A percentile compares a stretch with the other conserved stretches of the same genome.
These are phyloP conservation scores for Opisthograptis luteolata DNA, from an alignment of 2,888 invertebrate species.

Conservation along the genomic window DNA sequence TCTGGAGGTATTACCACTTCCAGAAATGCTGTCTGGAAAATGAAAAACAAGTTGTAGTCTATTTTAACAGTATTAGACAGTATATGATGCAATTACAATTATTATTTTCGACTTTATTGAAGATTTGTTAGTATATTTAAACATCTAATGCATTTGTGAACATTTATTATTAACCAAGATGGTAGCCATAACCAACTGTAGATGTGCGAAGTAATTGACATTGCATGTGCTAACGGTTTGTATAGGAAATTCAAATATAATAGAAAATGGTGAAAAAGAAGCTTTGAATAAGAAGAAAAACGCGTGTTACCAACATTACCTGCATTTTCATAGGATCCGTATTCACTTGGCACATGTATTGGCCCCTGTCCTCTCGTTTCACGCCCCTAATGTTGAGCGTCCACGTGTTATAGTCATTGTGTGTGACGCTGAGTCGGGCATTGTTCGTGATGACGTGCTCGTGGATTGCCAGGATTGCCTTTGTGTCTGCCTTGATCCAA, in stretches of 20 bases:
- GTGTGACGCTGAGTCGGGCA: constrained; percentile 93
- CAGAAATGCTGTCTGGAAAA: constrained; percentile 90
- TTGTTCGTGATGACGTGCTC: constrained; percentile 97
- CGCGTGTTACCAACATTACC: constrained; percentile 87
- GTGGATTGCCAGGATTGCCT: constrained; percentile 96
- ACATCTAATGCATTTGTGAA: no score
- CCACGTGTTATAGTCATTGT: constrained; percentile 97
- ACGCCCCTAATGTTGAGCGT: constrained; percentile 94
- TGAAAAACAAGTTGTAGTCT: not conserved
- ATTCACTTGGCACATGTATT: constrained; percentile 98
- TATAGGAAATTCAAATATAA: not conserved
- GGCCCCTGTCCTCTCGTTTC: constrained; percentile 93
- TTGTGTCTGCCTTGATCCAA: constrained; percentile 97
- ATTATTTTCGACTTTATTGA: no score
- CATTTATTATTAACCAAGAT: no score
- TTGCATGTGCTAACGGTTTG: no score
- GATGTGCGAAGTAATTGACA: no score
- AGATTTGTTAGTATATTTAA: no score
- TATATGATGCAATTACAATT: no score
- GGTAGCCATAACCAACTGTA: no score
- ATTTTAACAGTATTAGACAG: no score
- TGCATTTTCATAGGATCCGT: constrained; percentile 98
- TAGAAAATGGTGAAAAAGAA: not conserved
- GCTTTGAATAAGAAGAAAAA: no score
- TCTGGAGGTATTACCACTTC: constrained; percentile 97